Percentiles rank a stretch among this genome's conserved stretches.
These are phyloP conservation scores for Thalassophryne amazonica DNA, from an alignment of 2,797 vertebrate genomes.

Conservation along the genomic window DNA sequence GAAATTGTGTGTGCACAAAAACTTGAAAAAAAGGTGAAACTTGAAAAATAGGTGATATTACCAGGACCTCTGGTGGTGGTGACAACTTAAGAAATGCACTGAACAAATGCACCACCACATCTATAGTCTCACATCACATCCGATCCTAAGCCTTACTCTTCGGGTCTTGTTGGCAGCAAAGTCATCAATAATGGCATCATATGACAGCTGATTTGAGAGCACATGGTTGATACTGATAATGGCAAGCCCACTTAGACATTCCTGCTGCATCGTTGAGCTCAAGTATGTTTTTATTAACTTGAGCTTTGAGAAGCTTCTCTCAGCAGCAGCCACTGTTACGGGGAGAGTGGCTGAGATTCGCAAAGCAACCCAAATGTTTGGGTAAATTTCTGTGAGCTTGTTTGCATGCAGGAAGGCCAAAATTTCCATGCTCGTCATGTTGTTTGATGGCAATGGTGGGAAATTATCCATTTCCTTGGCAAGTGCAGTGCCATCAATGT, in stretches of 20 bases:
- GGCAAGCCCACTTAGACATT: background rate
- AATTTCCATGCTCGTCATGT: background rate
- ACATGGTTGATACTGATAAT: background rate
- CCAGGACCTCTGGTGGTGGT: too few species aligned
- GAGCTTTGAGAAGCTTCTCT: background rate
- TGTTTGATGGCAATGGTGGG: background rate
- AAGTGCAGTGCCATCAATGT: background rate
- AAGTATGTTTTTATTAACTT: background rate
- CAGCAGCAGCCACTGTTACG: background rate
- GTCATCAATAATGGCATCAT: too few species aligned
- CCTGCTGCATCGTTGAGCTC: background rate
- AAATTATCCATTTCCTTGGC: background rate
- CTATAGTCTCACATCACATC: too few species aligned
- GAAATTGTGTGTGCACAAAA: too few species aligned
- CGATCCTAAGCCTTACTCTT: too few species aligned
- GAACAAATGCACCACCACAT: too few species aligned
- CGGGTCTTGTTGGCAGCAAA: too few species aligned
- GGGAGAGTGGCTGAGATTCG: background rate
- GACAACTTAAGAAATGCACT: too few species aligned
- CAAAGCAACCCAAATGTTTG: background rate
- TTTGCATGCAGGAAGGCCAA: background rate
- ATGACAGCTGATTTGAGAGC: too few species aligned
- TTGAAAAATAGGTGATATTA: too few species aligned
- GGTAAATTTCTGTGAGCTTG: background rate
- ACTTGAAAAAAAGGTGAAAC: too few species aligned